Base-by-base conservation (phyloP, 2,113 vertebrate genomes). In the Dolichallabes microphthalmus region DNA sequence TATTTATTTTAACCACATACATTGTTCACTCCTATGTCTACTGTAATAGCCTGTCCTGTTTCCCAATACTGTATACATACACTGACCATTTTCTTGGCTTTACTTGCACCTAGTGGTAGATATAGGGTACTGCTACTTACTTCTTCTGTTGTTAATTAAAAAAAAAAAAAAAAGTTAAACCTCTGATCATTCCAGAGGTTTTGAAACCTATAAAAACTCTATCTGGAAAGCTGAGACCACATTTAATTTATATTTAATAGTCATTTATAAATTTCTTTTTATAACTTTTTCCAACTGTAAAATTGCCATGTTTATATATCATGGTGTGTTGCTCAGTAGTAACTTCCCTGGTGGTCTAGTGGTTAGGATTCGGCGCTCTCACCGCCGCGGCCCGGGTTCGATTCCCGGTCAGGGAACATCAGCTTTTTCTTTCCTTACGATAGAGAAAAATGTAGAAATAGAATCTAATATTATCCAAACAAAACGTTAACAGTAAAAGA, bases 341-440 rank as follows among this genome's bases (percentile, higher is more conserved):
- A 45, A 6, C 45, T 45, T 90, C 90, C 90, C 90, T 91, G 88
- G 89, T 91, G 89, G 90, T 91, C 89, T 91, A 91, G 90, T 91
- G 90, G 90, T 90, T 92, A 91, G 91, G 89, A 91, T 92, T 92
- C 87, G 89, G 90, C 87, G 88, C 89, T 91, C 89, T 92, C 91
- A 91, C 90, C 87, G 90, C 91, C 88, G 91, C 90, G 89, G 88
- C 90, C 90, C 87, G 91, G 90, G 90, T 91, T 92, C 90, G 90
- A 90, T 91, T 92, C 91, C 91, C 88, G 89, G 90, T 92, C 90
- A 91, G 91, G 88, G 88, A 91, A 92, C 11, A 2, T 4, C 3
- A 19, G 15, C 20, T 61, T 17, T 61, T 6, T 45, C 0, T 45
- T 45, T 45, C 45, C 7, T 45, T 9, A 8, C 45, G 45, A 45